Conservation (phyloP, 1,140 invertebrate species). For the Harlomillsia oculata region DNA sequence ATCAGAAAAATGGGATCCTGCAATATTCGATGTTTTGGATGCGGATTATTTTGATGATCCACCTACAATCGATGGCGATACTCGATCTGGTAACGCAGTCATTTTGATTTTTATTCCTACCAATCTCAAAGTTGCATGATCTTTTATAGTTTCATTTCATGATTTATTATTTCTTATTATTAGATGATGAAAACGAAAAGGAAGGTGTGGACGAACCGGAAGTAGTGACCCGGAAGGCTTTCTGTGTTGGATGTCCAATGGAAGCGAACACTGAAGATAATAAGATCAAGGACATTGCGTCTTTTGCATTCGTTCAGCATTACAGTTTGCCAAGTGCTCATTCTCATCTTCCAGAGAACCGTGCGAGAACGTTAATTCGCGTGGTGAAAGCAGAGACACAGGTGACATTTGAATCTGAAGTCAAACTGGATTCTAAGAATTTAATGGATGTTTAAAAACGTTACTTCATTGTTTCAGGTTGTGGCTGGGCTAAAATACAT, state of each 20-base stretch:
- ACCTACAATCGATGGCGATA: no score
- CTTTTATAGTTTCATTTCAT: no score
- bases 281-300: slow-evolving; percentile 32
- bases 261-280: slow-evolving; percentile 28
- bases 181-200: no score
- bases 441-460: neutral
- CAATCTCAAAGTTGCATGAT: no score
- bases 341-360: slow-evolving; percentile 8
- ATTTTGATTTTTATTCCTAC: no score
- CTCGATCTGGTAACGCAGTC: no score
- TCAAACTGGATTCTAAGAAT: neutral
- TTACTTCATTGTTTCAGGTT: slow-evolving; percentile 2
- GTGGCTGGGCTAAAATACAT: slow-evolving; percentile 31
- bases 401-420: no score
- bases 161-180: no score
- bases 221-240: slow-evolving; percentile 10
- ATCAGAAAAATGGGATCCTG: no score
- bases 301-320: slow-evolving; percentile 29
- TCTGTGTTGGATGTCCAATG: slow-evolving; percentile 31
- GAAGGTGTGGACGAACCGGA: slow-evolving; percentile 20
- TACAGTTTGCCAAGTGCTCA: slow-evolving; percentile 4
- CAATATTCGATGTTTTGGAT: no score
- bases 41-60: no score
- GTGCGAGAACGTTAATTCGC: slow-evolving; percentile 23
- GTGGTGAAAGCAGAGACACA: slow-evolving; percentile 34